Evolutionary conservation across 2,888 invertebrate genomes (phyloP), one percentile per base, ranked within the genome.

Genomic region (Noctua pronuba): DNA sequence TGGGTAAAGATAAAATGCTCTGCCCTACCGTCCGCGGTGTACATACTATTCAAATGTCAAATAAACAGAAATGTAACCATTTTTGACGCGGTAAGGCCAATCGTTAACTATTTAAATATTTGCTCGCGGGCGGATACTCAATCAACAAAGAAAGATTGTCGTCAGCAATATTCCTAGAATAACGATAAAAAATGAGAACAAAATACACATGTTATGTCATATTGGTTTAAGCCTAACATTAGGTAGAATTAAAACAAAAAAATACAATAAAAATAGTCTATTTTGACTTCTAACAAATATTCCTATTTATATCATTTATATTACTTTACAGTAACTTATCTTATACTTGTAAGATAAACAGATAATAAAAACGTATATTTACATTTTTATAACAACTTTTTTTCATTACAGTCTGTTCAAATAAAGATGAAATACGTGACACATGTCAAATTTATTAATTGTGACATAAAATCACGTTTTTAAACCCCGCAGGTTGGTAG

Each of bases 331-430:
- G 18, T 44, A 66, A 60, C 49, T 65, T 83, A 83, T 8, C 10
- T 35, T 70, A 58, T 21, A 62, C 38, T 60, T 82, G 41, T 46
- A 49, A 41, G 16, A 38, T 60, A 67, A 67, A 70, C 52, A 62
- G 41, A 62, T 16, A 78, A 71, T 46, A 65, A 67, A 80, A 71
- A 76, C 38, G 18, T 62, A 24, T 82, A 71, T 77, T 77, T 82
- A 74, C 69, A 79, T 44, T 44, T 75, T 75, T 67, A 81, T 62
- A 79, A 81, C 82, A 79, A 79, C 28, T 44, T 60, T 52, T 49
- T 18, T 41, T 38, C 7, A 58, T 21, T 79, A 52, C 21, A 70
- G 49, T 71, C 49, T 52, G 62, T 44, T 62, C 24, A 52, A n/a
- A 28, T 71, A 60, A 28, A 7, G 0, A 35, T 52, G 65, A 24